These are phyloP conservation scores for Antennarius striatus DNA, from an alignment of 2,113 vertebrate genomes.

Conservation along the genomic window DNA sequence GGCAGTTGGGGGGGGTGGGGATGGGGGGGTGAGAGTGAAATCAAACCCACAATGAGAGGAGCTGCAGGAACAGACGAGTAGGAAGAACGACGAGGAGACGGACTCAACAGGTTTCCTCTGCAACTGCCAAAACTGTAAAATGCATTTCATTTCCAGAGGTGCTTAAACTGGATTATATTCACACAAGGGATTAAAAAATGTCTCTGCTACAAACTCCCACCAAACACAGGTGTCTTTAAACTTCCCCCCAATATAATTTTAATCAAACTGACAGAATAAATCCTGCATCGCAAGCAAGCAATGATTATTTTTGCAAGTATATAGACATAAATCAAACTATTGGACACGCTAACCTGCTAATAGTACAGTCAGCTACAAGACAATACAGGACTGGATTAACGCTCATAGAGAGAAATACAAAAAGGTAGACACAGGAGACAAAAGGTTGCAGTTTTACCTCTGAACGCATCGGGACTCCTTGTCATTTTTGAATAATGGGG, in stretches of 20 bases:
- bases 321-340: too few relatives aligned
- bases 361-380: too few relatives aligned
- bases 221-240: neutral
- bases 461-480: slow-evolving; percentile 3
- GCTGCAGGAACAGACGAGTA: neutral
- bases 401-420: neutral
- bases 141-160: too few relatives aligned
- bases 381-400: slow-evolving; percentile 5
- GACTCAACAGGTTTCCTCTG: slow-evolving; percentile 23
- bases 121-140: too few relatives aligned
- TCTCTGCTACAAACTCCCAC: neutral
- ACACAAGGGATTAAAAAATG: too few relatives aligned
- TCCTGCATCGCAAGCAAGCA: too few relatives aligned
- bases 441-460: neutral
- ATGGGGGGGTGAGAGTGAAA: neutral
- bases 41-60: neutral
- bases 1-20: neutral
- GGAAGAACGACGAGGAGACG: slow-evolving; percentile 22
- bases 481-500: slow-evolving; percentile 21
- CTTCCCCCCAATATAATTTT: neutral
- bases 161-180: too few relatives aligned
- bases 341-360: too few relatives aligned
- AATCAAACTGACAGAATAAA: neutral
- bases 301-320: too few relatives aligned
- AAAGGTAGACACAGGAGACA: neutral